phyloP scores from a whole-genome alignment of 2,113 vertebrate genomes.

The Protobothrops mucrosquamatus region DNA sequence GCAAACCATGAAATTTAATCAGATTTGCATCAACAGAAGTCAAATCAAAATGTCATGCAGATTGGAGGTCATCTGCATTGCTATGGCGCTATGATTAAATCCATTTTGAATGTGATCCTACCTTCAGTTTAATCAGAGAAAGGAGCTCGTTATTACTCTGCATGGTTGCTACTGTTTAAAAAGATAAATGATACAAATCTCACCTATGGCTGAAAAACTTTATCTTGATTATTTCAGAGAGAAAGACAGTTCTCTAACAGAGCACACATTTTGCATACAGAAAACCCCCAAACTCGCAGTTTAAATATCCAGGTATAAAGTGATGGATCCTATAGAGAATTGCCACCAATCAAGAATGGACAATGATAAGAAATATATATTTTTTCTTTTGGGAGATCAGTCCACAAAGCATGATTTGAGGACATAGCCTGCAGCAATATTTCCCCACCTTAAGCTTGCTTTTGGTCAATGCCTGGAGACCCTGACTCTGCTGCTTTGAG shows the following conservation, averaged over 20 bases:
- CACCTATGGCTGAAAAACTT: not conserved
- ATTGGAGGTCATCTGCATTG: conserved; percentile 10
- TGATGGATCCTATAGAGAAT: not conserved
- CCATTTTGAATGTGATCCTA: not conserved
- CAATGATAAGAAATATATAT: not conserved
- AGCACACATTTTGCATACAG: not conserved
- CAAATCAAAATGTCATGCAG: not conserved
- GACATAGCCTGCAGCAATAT: not conserved
- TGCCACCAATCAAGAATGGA: not conserved
- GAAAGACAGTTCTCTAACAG: not conserved
- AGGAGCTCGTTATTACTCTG: conserved; percentile 9
- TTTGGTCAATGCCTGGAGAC: not conserved
- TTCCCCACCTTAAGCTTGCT: not conserved
- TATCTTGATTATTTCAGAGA: not conserved
- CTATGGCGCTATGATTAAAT: conserved; percentile 8
- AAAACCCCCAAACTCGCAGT: not conserved
- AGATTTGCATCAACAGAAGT: conserved; percentile 31
- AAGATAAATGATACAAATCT: not conserved
- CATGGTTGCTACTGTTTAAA: conserved; percentile 10
- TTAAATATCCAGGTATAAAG: not conserved
- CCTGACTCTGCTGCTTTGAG: not conserved
- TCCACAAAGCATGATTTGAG: not conserved
- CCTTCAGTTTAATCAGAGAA: not conserved
- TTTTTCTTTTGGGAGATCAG: not conserved
- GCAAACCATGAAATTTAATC: conserved; percentile 53